Evolutionary conservation across 2,888 invertebrate species (phyloP).

Genomic region (Morpho helenor): DNA sequence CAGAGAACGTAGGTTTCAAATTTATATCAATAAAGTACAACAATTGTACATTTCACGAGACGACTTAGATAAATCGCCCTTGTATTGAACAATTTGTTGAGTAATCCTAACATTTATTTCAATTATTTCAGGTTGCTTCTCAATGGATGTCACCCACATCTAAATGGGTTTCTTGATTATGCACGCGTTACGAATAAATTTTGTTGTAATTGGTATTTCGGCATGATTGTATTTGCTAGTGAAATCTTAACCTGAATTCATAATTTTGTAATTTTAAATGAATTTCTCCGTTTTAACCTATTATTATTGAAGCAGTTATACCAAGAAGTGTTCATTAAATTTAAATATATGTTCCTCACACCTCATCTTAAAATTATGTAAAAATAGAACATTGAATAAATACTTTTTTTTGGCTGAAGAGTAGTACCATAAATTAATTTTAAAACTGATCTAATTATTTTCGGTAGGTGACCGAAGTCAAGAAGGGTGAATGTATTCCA

Average conservation of each 20-base stretch:
- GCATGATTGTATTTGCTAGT: constrained; percentile 1
- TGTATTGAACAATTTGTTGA: constrained; percentile 77
- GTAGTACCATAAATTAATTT: too few species aligned
- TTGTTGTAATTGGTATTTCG: background rate
- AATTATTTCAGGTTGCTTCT: constrained; percentile 70
- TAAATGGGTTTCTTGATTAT: constrained; percentile 39
- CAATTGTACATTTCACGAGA: constrained; percentile 54
- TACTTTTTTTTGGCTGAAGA: too few species aligned
- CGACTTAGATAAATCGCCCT: constrained; percentile 74
- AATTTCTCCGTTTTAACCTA: background rate
- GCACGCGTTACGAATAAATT: constrained; percentile 53
- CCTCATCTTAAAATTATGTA: background rate
- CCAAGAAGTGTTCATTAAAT: too few species aligned
- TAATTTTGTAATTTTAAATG: constrained; percentile 29
- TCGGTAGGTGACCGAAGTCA: too few species aligned
- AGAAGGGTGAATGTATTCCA: too few species aligned
- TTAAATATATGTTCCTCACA: background rate
- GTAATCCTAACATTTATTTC: constrained; percentile 77
- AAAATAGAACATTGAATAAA: too few species aligned
- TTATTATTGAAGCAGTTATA: constrained; percentile 18
- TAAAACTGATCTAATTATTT: too few species aligned
- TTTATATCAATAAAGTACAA: constrained; percentile 22
- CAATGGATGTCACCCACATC: constrained; percentile 46
- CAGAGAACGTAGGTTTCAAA: constrained; percentile 2
- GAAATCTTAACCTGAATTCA: constrained; percentile 12